phyloP scores from a whole-genome alignment of 2,888 invertebrate species.

The Drosophila nr. medialis region DNA sequence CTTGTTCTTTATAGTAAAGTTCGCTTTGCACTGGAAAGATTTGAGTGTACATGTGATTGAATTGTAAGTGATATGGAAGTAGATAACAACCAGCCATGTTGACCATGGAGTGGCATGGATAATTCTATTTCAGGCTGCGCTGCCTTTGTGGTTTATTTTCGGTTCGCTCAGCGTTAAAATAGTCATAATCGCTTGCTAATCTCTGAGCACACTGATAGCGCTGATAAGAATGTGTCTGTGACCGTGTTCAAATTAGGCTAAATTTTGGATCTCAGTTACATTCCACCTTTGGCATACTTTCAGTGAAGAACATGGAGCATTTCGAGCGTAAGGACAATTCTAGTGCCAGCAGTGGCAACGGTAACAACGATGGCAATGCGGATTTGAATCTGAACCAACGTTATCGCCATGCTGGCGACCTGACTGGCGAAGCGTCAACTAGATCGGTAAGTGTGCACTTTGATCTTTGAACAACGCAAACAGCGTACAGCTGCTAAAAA shows the following conservation, averaged over 20 bases:
- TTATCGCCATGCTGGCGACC: slow-evolving; percentile 81
- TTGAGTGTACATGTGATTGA: not conserved
- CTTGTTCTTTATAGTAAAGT: slow-evolving; percentile 9
- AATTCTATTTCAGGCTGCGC: slow-evolving; percentile 17
- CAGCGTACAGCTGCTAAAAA: slow-evolving; percentile 1
- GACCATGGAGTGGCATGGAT: slow-evolving; percentile 53
- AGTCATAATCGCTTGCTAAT: slow-evolving; percentile 43
- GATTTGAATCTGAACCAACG: slow-evolving; percentile 61
- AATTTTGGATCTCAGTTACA: slow-evolving; percentile 62
- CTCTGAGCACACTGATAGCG: slow-evolving; percentile 10
- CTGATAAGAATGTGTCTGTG: slow-evolving; percentile 43
- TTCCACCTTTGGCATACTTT: slow-evolving; percentile 30
- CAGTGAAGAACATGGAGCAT: slow-evolving; percentile 54
- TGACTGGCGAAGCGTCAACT: slow-evolving; percentile 80
- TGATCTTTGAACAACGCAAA: slow-evolving; percentile 29
- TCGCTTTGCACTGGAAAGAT: slow-evolving; percentile 1
- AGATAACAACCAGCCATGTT: slow-evolving; percentile 1
- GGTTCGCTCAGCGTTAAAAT: slow-evolving; percentile 27
- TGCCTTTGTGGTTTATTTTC: slow-evolving; percentile 19
- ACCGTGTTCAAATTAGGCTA: slow-evolving; percentile 24
- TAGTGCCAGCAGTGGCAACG: slow-evolving; percentile 19
- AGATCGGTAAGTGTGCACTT: slow-evolving; percentile 75
- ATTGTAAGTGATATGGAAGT: slow-evolving; percentile 19
- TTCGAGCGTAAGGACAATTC: slow-evolving; percentile 32
- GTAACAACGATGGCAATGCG: slow-evolving; percentile 26